Conservation (phyloP, 2,113 vertebrate genomes). For the Elaphurus davidianus region DNA sequence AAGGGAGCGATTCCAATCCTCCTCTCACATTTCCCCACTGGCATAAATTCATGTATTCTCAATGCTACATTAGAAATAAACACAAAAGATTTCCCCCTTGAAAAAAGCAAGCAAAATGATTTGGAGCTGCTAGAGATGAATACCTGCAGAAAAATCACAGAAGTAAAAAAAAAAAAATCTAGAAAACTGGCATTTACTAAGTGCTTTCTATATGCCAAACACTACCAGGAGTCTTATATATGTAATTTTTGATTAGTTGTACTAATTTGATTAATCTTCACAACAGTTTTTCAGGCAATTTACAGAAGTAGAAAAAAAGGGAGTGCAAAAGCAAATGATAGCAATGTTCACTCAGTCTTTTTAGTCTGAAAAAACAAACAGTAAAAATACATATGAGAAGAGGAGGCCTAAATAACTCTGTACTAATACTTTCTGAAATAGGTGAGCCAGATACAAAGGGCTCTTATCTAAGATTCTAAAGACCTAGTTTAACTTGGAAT, state of each 20-base stretch:
- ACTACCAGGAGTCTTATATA: neutral
- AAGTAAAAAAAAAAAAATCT: conserved; percentile 8
- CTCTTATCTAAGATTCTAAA: neutral
- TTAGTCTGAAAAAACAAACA: conserved; percentile 38
- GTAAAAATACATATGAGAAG: neutral
- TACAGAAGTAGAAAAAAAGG: neutral
- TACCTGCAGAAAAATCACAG: conserved; percentile 7
- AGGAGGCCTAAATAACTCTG: neutral
- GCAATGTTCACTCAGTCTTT: neutral
- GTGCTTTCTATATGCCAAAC: neutral
- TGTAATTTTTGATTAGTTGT: neutral
- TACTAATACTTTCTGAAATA: neutral
- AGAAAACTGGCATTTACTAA: conserved; percentile 18
- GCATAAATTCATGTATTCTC: neutral
- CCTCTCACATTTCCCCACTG: neutral
- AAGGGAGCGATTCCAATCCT: neutral
- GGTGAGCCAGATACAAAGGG: neutral
- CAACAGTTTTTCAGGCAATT: neutral
- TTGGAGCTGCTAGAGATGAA: conserved; percentile 23
- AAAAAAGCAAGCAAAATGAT: conserved; percentile 43
- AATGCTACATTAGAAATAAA: conserved; percentile 4
- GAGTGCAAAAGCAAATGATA: neutral
- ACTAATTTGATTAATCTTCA: conserved; percentile 5
- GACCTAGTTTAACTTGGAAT: neutral
- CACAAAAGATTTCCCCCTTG: neutral